These are phyloP conservation scores for Calonectris borealis DNA, from an alignment of 2,113 vertebrate genomes.

Conservation along the genomic window DNA sequence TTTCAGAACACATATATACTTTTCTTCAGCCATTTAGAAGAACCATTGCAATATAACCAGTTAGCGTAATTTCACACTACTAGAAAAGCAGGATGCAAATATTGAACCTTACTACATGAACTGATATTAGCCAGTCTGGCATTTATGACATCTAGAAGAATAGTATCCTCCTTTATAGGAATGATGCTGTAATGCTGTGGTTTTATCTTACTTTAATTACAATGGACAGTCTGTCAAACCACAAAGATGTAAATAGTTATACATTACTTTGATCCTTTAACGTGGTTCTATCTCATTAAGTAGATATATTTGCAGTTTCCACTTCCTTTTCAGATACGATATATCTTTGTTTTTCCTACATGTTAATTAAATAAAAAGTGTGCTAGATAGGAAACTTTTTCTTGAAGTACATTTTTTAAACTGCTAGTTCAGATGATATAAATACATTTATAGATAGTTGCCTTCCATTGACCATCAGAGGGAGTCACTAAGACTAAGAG, in stretches of 20 bases:
- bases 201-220: slow-evolving; percentile 45
- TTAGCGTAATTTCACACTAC: not conserved
- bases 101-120: not conserved
- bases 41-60: not conserved
- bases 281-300: not conserved
- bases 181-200: not conserved
- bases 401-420: not conserved
- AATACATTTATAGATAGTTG: not conserved
- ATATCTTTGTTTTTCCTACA: not conserved
- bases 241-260: slow-evolving; percentile 20
- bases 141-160: not conserved
- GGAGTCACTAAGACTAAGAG: not conserved
- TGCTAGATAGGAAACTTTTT: not conserved
- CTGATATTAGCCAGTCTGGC: not conserved
- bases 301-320: slow-evolving; percentile 30
- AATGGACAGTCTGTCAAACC: slow-evolving; percentile 43
- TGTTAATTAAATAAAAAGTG: not conserved
- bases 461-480: not conserved
- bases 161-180: not conserved
- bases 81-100: not conserved
- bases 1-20: not conserved
- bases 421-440: not conserved
- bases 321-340: not conserved
- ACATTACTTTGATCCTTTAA: slow-evolving; percentile 51
- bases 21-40: not conserved